A percentile compares a stretch with the other conserved stretches of the same genome.
Evolutionary conservation across 2,797 vertebrate species (phyloP).

Genomic region (Simalia tracyae): DNA sequence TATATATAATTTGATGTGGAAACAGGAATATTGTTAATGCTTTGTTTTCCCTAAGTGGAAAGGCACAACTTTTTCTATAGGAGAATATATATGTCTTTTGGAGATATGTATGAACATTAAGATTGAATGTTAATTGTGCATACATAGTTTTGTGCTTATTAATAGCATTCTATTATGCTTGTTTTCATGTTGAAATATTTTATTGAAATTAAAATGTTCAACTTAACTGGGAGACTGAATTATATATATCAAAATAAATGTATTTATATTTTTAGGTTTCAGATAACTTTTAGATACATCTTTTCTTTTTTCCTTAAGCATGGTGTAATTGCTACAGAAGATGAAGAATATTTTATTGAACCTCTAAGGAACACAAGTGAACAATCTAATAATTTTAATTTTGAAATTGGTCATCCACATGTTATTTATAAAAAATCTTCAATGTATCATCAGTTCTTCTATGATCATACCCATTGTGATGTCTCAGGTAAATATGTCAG

Average conservation of each 20-base stretch:
- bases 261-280: constrained; percentile 19
- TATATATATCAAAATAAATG: not conserved
- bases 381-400: constrained; percentile 85
- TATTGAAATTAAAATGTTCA: not conserved
- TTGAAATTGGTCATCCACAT: constrained; percentile 92
- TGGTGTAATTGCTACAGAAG: constrained; percentile 96
- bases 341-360: constrained; percentile 99
- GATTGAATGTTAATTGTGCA: not conserved
- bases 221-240: not conserved
- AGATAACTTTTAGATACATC: constrained; percentile 49
- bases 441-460: constrained; percentile 83
- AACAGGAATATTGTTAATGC: not conserved
- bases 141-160: not conserved
- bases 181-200: not conserved
- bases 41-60: not conserved
- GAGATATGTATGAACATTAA: not conserved
- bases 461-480: constrained; percentile 90
- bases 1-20: not conserved
- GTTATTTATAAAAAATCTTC: constrained; percentile 99
- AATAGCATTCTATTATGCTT: not conserved
- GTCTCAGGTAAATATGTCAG: constrained; percentile 84
- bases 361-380: constrained; percentile 90
- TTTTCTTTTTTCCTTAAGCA: constrained; percentile 78
- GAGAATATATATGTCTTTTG: not conserved
- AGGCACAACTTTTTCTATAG: not conserved